These are phyloP conservation scores for Piezodorus guildinii DNA, from an alignment of 1,140 invertebrate species.

Conservation along the genomic window DNA sequence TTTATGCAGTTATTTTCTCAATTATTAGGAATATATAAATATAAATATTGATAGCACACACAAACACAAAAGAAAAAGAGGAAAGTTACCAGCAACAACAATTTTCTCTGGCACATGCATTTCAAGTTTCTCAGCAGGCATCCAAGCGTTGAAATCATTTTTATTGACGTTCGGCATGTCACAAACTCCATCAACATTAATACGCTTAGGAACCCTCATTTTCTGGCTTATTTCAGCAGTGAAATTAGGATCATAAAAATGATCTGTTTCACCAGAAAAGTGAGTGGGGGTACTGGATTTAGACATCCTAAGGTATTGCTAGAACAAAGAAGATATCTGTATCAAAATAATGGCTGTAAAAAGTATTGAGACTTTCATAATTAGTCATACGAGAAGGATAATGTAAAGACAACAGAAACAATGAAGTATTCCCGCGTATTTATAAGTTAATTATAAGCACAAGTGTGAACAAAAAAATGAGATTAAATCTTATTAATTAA, in stretches of 20 bases:
- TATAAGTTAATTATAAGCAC: too few species aligned
- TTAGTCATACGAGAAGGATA: too few species aligned
- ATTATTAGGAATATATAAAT: not conserved
- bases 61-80: too few species aligned
- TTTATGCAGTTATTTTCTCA: not conserved
- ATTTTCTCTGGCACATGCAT: constrained; percentile 88
- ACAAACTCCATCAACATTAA: constrained; percentile 55
- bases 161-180: constrained; percentile 37
- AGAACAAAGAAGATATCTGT: not conserved
- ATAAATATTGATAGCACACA: too few species aligned
- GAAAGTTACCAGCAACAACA: constrained; percentile 54
- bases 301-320: constrained; percentile 35
- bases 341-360: too few species aligned
- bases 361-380: too few species aligned
- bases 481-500: too few species aligned
- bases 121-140: constrained; percentile 56
- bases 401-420: too few species aligned
- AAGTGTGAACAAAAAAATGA: too few species aligned
- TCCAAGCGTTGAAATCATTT: constrained; percentile 47
- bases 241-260: constrained; percentile 55
- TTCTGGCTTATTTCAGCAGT: constrained; percentile 60
- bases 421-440: too few species aligned
- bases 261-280: constrained; percentile 48
- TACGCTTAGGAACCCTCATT: constrained; percentile 68
- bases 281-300: constrained; percentile 45